Conservation (phyloP, 2,113 vertebrate genomes). For the Eolophus roseicapilla region DNA sequence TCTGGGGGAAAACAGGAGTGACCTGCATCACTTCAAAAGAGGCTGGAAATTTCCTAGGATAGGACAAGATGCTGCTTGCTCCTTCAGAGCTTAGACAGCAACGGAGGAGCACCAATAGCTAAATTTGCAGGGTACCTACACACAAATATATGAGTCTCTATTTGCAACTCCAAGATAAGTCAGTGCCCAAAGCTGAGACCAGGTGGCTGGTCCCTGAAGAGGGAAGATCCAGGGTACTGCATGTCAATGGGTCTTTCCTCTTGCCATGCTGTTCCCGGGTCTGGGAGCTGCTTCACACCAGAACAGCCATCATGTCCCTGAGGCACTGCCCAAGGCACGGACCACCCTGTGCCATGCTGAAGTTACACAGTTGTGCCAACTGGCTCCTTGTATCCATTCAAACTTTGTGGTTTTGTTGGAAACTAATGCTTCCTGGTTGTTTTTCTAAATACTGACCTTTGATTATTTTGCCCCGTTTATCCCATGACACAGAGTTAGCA, state of each 20-base stretch:
- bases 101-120: background rate
- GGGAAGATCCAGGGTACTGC: background rate
- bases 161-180: background rate
- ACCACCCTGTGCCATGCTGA: accelerated
- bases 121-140: background rate
- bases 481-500: background rate
- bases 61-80: background rate
- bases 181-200: background rate
- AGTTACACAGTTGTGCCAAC: background rate
- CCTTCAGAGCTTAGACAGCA: background rate
- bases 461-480: background rate
- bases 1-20: background rate
- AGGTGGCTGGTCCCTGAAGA: background rate
- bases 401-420: background rate
- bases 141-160: background rate
- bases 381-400: background rate
- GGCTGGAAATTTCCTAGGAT: background rate
- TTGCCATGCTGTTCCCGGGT: background rate
- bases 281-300: background rate
- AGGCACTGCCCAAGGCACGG: background rate
- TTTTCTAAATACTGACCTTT: background rate
- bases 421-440: background rate
- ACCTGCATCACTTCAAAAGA: background rate
- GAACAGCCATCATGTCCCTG: background rate
- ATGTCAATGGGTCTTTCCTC: background rate